These are phyloP conservation scores for Pemphredon lugubris DNA, from an alignment of 2,888 invertebrate species.

Conservation along the genomic window DNA sequence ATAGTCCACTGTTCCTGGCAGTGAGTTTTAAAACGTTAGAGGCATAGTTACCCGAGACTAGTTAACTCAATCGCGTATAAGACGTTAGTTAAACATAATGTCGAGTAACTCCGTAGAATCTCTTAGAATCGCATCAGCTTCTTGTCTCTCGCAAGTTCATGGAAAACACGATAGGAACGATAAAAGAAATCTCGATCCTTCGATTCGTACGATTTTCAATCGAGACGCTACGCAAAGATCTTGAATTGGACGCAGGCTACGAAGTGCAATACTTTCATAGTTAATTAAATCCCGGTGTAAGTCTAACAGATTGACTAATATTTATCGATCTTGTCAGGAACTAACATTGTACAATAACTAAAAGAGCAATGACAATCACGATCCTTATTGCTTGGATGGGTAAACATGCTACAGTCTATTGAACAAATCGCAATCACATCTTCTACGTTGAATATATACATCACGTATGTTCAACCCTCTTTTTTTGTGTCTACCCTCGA, in stretches of 20 bases:
- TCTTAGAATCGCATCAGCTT: slow-evolving; percentile 25
- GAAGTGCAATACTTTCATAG: slow-evolving; percentile 55
- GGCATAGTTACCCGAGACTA: slow-evolving; percentile 18
- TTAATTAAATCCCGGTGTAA: slow-evolving; percentile 48
- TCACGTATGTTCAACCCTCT: slow-evolving; percentile 34
- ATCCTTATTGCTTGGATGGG: slow-evolving; percentile 52
- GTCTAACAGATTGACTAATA: slow-evolving; percentile 63
- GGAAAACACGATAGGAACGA: background rate
- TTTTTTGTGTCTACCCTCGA: slow-evolving; percentile 36
- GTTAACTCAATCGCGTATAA: too few relatives aligned
- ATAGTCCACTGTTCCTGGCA: slow-evolving; percentile 15
- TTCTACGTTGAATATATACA: slow-evolving; percentile 23
- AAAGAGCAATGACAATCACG: slow-evolving; percentile 23
- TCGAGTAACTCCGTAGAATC: slow-evolving; percentile 30
- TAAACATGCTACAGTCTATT: slow-evolving; percentile 7
- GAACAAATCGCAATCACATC: slow-evolving; percentile 27
- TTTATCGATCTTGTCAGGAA: slow-evolving; percentile 45
- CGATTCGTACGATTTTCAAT: too few relatives aligned
- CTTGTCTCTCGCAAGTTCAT: background rate
- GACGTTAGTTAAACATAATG: background rate
- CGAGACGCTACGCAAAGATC: slow-evolving; percentile 21
- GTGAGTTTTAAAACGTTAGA: slow-evolving; percentile 22
- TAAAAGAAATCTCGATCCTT: slow-evolving; percentile 9
- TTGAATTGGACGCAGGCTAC: slow-evolving; percentile 52
- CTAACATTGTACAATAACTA: slow-evolving; percentile 54